Percentiles rank a stretch among this genome's conserved stretches.
Conservation (phyloP, 1,140 invertebrate genomes). For the Rhizoglyphus robini region DNA sequence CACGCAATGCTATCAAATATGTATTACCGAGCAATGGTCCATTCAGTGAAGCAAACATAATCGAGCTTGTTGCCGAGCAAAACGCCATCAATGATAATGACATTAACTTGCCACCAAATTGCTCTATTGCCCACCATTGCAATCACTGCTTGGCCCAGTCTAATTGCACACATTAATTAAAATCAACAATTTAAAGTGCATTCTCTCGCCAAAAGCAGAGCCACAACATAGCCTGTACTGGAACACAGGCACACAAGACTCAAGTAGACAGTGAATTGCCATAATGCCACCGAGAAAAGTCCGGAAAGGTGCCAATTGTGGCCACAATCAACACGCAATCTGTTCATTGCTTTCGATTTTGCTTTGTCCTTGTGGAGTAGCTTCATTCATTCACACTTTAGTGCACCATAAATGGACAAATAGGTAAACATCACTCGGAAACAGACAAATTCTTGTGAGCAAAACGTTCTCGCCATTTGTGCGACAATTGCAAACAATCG, state of each 20-base stretch:
- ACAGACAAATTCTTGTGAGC: no score
- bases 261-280: no score
- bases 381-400: conserved; percentile 5
- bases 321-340: background rate
- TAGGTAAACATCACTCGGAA: background rate
- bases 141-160: no score
- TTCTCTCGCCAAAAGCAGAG: background rate
- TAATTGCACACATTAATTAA: conserved; percentile 8
- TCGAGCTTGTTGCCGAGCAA: background rate
- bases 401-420: background rate
- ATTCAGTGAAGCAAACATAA: background rate
- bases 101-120: conserved; percentile 8
- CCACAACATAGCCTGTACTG: no score
- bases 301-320: conserved; percentile 1
- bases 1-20: background rate
- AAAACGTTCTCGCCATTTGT: no score
- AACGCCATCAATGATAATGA: conserved; percentile 4
- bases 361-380: background rate
- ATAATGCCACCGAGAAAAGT: background rate
- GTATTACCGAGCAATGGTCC: background rate
- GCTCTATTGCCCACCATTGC: no score
- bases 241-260: no score
- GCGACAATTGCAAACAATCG: no score
- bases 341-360: conserved; percentile 1
- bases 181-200: background rate